These are phyloP conservation scores for Leptothorax acervorum DNA, from an alignment of 2,888 invertebrate genomes.

Conservation along the genomic window DNA sequence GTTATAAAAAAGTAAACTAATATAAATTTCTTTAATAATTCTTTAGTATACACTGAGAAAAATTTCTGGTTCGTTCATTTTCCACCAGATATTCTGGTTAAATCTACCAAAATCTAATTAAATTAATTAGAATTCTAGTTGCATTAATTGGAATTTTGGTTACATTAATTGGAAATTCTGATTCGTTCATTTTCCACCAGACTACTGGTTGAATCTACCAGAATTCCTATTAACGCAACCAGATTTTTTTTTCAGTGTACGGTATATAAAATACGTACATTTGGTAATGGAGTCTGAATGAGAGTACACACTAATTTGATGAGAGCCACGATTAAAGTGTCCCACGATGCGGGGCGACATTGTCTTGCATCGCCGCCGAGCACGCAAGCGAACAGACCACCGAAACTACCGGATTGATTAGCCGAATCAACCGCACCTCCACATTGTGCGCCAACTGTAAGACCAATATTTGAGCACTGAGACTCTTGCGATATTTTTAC, in stretches of 20 bases:
- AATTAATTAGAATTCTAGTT: no score
- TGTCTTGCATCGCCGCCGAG: constrained; percentile 89
- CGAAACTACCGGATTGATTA: constrained; percentile 88
- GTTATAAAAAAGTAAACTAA: constrained; percentile 6
- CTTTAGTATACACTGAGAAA: no score
- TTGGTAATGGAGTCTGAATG: constrained; percentile 88
- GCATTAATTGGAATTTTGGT: no score
- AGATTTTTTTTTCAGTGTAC: no score
- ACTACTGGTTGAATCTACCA: no score
- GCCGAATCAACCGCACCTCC: constrained; percentile 84
- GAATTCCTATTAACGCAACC: no score
- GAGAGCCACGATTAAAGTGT: constrained; percentile 90
- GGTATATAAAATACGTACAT: constrained; percentile 79
- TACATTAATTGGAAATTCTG: no score
- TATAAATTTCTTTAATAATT: background rate
- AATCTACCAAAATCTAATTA: no score
- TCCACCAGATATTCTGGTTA: no score
- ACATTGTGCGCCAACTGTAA: constrained; percentile 82
- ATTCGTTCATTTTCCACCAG: no score
- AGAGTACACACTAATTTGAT: constrained; percentile 89
- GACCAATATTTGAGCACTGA: background rate
- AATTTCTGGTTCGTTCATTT: no score
- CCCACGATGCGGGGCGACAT: constrained; percentile 90
- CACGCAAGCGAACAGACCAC: constrained; percentile 92
- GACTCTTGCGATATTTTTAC: background rate